Evolutionary conservation across 2,888 invertebrate genomes (phyloP), one percentile per base, ranked within the genome.

Genomic region (Plagodis dolabraria): DNA sequence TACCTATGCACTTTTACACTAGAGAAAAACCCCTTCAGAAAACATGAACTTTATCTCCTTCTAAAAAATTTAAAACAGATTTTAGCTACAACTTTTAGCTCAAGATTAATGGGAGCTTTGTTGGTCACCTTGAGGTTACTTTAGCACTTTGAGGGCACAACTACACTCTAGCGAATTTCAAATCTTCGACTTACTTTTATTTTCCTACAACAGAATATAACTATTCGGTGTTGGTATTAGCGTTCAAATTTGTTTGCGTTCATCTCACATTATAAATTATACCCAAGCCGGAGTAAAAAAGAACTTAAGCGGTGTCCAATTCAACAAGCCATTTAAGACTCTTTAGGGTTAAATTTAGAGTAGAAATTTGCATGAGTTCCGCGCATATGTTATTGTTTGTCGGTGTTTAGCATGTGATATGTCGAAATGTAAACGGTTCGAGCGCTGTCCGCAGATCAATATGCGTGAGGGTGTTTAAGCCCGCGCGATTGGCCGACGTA

Each of bases 401-500:
- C 87, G 82, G 83, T 90, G 89, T 90, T 91, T 90, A 89, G 89
- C 85, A 83, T 89, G 92, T 90, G 92, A 92, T 92, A 92, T 91
- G 92, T 92, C 91, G 92, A 92, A 91, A 89, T 86, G 89, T 90
- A 88, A 89, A 87, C 89, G 87, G 86, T 87, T 89, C 84, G 87
- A 86, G 86, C 87, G 82, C 78, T 83, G 86, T 90, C 91, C 89
- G 86, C 92, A 92, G 93, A 93, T 93, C 93, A 91, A 93, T 93
- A 93, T 92, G 92, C 89, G 92, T 91, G 89, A 85, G 89, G 87
- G 87, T 88, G 90, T 88, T 82, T 79, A 83, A 83, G 82, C 83
- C 79, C 79, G 76, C 80, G 89, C 83, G 84, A 93, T 93, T 93
- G 93, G 93, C 88, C 86, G 79, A 75, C 80, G 82, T 82, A 76